Base-by-base conservation (phyloP, 92 coral and sea anemone genomes). In the Siderastrea radians region DNA sequence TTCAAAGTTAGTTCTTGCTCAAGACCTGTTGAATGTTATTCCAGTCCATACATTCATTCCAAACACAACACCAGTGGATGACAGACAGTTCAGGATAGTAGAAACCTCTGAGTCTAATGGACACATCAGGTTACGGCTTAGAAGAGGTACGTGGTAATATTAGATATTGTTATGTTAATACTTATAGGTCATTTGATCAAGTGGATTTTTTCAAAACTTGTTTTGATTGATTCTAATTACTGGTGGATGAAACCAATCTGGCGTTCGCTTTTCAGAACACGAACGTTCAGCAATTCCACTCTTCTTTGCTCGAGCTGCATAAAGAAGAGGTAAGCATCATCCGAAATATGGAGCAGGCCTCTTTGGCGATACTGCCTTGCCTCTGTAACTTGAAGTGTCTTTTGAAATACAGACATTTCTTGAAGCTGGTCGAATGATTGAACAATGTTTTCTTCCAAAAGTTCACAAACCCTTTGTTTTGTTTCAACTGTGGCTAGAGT, bases 361-460 rank as follows among this genome's bases (percentile, higher is more conserved):
- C 88, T 72, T 47, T 72, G 72, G 45, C 88, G 54, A 43, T 57
- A 70, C 47, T 84, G 88, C 12, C 88, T 68, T 55, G 48, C 81
- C 48, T 84, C 81, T 19, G 72, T 61, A 2, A n/a, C n/a, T n/a
- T n/a, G n/a, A n/a, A n/a, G n/a, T n/a, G n/a, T n/a, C n/a, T n/a
- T n/a, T n/a, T n/a, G 74, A 76, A 71, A 85, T 43, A 62, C 5
- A 10, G 65, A 54, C 4, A 11, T 45, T 59, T 72, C 53, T 54
- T 84, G 45, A 5, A 84, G 69, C 45, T 84, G 67, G 48, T n/a
- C 74, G 63, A 44, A 84, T 1, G 89, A 67, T n/a, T 74, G 68
- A 71, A 84, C 26, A 1, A 84, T 69, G 68, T 84, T 84, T 7
- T 84, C 82, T 13, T 84, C 89, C 54, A 84, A 17, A 1, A 84